These are phyloP conservation scores for Meriones unguiculatus DNA, from an alignment of 2,113 vertebrate genomes.

Conservation along the genomic window DNA sequence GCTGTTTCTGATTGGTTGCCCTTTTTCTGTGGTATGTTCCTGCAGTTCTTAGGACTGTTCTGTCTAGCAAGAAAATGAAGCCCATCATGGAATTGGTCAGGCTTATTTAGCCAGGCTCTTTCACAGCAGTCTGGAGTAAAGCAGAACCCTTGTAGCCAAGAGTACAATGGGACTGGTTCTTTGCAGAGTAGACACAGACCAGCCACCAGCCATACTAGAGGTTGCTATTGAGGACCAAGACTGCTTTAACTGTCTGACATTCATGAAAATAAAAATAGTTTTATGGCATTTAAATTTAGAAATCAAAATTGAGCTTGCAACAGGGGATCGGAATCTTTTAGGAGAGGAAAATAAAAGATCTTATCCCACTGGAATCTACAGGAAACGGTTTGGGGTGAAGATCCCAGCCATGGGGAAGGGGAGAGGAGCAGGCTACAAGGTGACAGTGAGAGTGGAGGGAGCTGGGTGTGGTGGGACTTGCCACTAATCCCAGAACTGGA, in stretches of 20 bases:
- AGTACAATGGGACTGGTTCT: accelerated
- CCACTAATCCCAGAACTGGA: background rate
- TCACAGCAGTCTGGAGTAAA: background rate
- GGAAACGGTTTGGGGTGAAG: background rate
- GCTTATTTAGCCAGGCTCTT: no score
- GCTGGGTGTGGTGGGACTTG: background rate
- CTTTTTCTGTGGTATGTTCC: no score
- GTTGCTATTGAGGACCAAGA: background rate
- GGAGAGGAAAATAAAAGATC: background rate
- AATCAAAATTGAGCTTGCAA: background rate
- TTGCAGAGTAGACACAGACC: background rate
- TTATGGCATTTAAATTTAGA: constrained; percentile 11
- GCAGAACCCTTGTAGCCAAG: accelerated
- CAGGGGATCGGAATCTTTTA: background rate
- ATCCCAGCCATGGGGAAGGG: background rate
- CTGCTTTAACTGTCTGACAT: background rate
- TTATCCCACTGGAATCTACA: accelerated
- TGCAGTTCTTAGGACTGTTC: no score
- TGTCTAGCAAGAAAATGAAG: no score
- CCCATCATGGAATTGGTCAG: no score
- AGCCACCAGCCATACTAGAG: background rate
- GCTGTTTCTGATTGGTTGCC: no score
- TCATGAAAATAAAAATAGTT: background rate
- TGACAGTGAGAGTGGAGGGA: background rate
- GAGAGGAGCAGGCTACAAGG: accelerated